Evolutionary conservation across 2,797 vertebrate genomes (phyloP), one percentile per base, ranked within the genome.

Genomic region (Cheirogaleus major): DNA sequence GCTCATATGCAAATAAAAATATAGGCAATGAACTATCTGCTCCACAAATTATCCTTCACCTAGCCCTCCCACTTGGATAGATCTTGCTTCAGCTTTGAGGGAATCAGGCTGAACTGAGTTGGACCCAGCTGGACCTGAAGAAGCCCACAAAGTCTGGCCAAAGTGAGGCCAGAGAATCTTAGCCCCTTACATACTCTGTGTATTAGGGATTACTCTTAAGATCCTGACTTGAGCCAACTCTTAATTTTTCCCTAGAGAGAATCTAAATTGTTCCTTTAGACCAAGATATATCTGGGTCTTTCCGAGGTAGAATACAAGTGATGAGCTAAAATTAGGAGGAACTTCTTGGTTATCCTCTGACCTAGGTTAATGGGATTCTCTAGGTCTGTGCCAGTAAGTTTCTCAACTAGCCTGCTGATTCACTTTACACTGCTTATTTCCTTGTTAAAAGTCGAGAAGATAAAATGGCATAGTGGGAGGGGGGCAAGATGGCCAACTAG

Each of bases 251-350:
- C 23, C 23, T 86, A 63, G 25, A 59, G 41, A 89, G 30, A 61
- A 61, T 81, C 73, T 75, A 73, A 94, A 72, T 41, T 94, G 84
- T 75, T 96, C 89, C 20, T 93, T 82, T 18, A 86, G 48, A 50
- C 13, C 5, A 15, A 76, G 45, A 79, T 4, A 38, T 70, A 89
- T 76, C 43, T 5, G 5, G 17, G 25, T 83, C 20, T 48, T 82
- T 80, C 32, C 45, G 80, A 93, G 75, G 48, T 30, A 81, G 35
- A 45, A 75, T 35, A 79, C 7, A 89, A 76, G 14, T 76, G 17
- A 18, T 55, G 55, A 90, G 17, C 43, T 75, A 75, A 75, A n/a
- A 93, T 69, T 15, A 75, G 18, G 27, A 63, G 38, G 70, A 55
- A 67, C 4, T 12, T 43, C 27, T 67, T 90, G 75, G 48, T 30